phyloP scores from a whole-genome alignment of 2,888 invertebrate genomes.

The Platynereis dumerilii region DNA sequence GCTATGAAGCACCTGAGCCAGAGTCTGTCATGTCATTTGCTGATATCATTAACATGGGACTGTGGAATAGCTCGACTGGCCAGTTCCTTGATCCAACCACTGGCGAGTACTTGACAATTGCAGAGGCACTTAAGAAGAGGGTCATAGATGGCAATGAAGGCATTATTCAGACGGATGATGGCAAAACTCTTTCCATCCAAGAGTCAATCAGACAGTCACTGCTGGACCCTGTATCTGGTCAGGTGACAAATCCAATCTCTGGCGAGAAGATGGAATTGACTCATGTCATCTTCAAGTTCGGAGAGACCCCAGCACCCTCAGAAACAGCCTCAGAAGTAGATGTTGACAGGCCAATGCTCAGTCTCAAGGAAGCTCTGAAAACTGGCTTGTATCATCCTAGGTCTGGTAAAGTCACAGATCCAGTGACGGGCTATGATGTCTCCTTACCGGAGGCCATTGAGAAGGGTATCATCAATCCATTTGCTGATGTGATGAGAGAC shows the following conservation, averaged over 20 bases:
- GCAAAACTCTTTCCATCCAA: too few species aligned
- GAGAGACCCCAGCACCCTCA: not conserved
- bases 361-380: slow-evolving; percentile 73
- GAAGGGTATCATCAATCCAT: slow-evolving; percentile 86
- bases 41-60: not conserved
- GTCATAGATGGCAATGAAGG: slow-evolving; percentile 2
- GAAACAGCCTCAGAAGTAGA: not conserved
- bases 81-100: not conserved
- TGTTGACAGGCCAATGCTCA: not conserved
- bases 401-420: slow-evolving; percentile 65
- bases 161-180: not conserved
- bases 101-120: not conserved
- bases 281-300: not conserved
- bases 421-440: slow-evolving; percentile 38
- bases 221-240: too few species aligned
- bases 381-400: slow-evolving; percentile 66
- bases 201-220: too few species aligned
- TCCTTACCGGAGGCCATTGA: slow-evolving; percentile 85
- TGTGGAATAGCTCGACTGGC: not conserved
- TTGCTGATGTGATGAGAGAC: slow-evolving; percentile 44
- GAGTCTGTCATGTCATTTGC: not conserved
- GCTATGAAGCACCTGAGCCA: not conserved
- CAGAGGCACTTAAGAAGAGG: not conserved
- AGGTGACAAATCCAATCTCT: not conserved
- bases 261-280: not conserved